These are phyloP conservation scores for Halcyon chelicuti DNA, from an alignment of 2,797 vertebrate genomes.

Conservation along the genomic window DNA sequence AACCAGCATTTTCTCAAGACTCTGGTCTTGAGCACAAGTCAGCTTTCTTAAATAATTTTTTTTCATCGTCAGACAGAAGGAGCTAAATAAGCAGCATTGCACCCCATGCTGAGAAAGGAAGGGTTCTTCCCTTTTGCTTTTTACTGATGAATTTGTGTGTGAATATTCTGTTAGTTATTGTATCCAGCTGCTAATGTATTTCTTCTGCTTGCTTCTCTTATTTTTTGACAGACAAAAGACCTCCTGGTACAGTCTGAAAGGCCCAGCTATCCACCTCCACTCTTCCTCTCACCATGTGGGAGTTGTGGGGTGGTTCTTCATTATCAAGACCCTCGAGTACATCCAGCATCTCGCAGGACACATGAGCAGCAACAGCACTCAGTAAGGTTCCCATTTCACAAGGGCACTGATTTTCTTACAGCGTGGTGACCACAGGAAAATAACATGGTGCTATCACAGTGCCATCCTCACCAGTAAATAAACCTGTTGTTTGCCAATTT, in stretches of 20 bases:
- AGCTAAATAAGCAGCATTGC: background rate
- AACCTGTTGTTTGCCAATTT: background rate
- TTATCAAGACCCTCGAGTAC: background rate
- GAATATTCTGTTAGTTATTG: background rate
- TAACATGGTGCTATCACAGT: background rate
- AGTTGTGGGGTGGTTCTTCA: slow-evolving; percentile 18
- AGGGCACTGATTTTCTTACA: background rate
- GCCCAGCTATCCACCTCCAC: slow-evolving; percentile 7
- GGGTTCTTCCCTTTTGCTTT: background rate
- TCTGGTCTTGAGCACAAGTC: background rate
- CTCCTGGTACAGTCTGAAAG: background rate
- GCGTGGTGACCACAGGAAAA: background rate
- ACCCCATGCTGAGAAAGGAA: background rate
- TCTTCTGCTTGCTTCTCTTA: background rate
- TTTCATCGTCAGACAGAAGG: background rate
- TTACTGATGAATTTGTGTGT: background rate
- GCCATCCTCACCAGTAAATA: background rate
- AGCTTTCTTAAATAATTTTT: background rate
- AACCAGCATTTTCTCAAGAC: background rate
- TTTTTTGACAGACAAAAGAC: slow-evolving; percentile 30
- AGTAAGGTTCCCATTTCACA: slow-evolving; percentile 22
- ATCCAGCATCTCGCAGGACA: background rate
- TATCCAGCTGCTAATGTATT: background rate
- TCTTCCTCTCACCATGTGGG: slow-evolving; percentile 24
- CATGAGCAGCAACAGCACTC: background rate